Evolutionary conservation across 2,113 vertebrate species (phyloP).

Genomic region (Xiphophorus couchianus): DNA sequence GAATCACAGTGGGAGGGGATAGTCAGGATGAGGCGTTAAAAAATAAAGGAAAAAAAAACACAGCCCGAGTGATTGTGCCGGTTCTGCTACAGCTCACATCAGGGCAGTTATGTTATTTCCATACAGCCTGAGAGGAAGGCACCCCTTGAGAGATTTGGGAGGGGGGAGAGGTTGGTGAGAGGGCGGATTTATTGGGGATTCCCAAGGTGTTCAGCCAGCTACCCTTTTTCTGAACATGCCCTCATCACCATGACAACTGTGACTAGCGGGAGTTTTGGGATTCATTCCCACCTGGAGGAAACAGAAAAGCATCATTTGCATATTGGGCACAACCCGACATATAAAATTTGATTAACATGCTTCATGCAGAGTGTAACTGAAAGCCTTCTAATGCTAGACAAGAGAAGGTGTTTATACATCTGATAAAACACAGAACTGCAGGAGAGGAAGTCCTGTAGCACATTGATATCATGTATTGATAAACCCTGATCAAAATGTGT

Average conservation of each 20-base stretch:
- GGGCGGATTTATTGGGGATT: conserved; percentile 56
- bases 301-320: conserved; percentile 54
- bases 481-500: conserved; percentile 32
- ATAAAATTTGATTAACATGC: conserved; percentile 56
- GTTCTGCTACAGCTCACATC: conserved; percentile 42
- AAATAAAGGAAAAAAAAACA: neutral
- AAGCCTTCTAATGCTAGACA: conserved; percentile 9
- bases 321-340: conserved; percentile 54
- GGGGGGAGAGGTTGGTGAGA: neutral
- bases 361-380: conserved; percentile 39
- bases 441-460: conserved; percentile 17
- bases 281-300: conserved; percentile 69
- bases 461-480: conserved; percentile 13
- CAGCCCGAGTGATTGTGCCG: conserved; percentile 19
- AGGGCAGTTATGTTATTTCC: conserved; percentile 43
- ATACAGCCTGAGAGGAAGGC: conserved; percentile 25
- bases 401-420: conserved; percentile 14
- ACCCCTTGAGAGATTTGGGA: conserved; percentile 22
- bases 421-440: conserved; percentile 22
- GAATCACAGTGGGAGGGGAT: conserved; percentile 8
- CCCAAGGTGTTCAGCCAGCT: conserved; percentile 69
- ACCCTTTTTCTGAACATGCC: conserved; percentile 55
- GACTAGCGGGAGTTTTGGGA: conserved; percentile 66
- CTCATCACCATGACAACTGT: conserved; percentile 81
- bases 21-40: neutral